phyloP scores from a whole-genome alignment of 2,888 invertebrate genomes.

The Vanessa cardui region DNA sequence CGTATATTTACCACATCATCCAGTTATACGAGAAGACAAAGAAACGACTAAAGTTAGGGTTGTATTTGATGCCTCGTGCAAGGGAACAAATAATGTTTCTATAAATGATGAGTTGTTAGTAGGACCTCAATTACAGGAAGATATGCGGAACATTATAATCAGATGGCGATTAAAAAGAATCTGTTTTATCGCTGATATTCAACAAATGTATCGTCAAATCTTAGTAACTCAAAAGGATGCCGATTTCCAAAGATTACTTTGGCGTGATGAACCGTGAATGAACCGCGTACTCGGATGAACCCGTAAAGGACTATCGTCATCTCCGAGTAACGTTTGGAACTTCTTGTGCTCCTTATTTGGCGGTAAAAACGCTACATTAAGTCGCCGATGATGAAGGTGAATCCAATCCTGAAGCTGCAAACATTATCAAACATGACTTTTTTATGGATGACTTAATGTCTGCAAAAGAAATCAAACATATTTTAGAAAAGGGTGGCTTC shows the following conservation, averaged over 20 bases:
- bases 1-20: not conserved
- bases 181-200: constrained; percentile 46
- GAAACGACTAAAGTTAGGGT: constrained; percentile 45
- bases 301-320: constrained; percentile 28
- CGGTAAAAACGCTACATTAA: too few species aligned
- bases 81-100: constrained; percentile 37
- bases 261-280: too few species aligned
- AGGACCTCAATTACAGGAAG: constrained; percentile 45
- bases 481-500: constrained; percentile 49
- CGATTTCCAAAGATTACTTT: constrained; percentile 42
- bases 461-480: constrained; percentile 42
- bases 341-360: constrained; percentile 45
- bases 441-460: constrained; percentile 45
- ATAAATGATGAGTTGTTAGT: constrained; percentile 44
- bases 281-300: too few species aligned
- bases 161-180: too few species aligned
- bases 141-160: constrained; percentile 35
- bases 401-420: constrained; percentile 41
- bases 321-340: constrained; percentile 48
- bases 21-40: constrained; percentile 44
- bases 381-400: constrained; percentile 42
- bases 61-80: constrained; percentile 45
- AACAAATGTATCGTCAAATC: constrained; percentile 51
- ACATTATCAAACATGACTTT: constrained; percentile 37
- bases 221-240: constrained; percentile 40